phyloP scores from a whole-genome alignment of 2,888 invertebrate genomes.

The Acholoe squamosa region DNA sequence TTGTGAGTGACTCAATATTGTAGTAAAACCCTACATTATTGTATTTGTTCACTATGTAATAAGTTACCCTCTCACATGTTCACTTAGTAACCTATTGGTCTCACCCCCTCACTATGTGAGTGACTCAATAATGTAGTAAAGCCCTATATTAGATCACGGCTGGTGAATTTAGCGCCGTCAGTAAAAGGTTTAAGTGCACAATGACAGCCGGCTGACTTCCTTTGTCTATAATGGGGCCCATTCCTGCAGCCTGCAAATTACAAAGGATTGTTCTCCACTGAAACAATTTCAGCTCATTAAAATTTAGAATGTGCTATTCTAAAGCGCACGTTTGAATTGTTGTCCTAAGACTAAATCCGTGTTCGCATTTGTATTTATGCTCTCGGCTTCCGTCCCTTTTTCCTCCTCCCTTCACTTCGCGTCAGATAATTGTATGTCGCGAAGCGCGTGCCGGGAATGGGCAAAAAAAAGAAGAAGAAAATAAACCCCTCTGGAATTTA shows the following conservation, averaged over 20 bases:
- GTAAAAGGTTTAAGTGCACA: conserved; percentile 51
- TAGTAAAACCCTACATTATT: conserved; percentile 34
- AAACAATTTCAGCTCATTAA: conserved; percentile 59
- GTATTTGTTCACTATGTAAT: too few species aligned
- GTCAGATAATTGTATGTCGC: conserved; percentile 47
- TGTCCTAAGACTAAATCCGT: conserved; percentile 30
- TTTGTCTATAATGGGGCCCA: conserved; percentile 53
- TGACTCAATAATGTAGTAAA: not conserved
- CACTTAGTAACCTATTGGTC: conserved; percentile 21
- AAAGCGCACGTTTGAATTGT: conserved; percentile 38
- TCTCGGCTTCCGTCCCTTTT: conserved; percentile 3
- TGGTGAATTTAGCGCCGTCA: conserved; percentile 26
- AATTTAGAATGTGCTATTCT: conserved; percentile 58
- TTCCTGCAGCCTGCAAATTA: conserved; percentile 48
- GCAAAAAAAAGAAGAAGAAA: not conserved
- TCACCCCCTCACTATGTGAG: not conserved
- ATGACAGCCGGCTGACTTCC: conserved; percentile 22
- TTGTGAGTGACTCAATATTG: not conserved
- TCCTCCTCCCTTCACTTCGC: not conserved
- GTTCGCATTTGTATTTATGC: conserved; percentile 51
- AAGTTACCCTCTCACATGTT: not conserved
- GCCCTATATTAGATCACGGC: conserved; percentile 48
- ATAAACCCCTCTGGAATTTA: not conserved
- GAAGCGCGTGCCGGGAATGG: not conserved
- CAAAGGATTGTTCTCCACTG: conserved; percentile 47